These are phyloP conservation scores for Harpagus bidentatus DNA, from an alignment of 2,113 vertebrate species.

Conservation along the genomic window DNA sequence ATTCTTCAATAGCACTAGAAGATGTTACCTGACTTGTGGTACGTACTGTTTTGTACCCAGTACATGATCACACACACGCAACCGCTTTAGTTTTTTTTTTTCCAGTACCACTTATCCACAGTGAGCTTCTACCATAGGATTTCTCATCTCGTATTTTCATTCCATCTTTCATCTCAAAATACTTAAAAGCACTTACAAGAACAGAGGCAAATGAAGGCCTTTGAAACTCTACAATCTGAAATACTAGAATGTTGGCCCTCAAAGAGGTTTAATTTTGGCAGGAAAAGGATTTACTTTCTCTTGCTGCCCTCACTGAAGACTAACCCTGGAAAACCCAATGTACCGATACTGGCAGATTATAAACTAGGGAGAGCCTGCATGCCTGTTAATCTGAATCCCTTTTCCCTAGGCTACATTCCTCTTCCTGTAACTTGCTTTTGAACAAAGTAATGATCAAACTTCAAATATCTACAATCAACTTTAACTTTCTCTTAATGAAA, in stretches of 20 bases:
- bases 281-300: not conserved
- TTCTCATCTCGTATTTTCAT: not conserved
- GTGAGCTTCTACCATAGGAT: not conserved
- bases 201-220: not conserved
- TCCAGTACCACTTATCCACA: not conserved
- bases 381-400: not conserved
- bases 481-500: conserved; percentile 9
- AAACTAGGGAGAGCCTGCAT: not conserved
- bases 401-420: not conserved
- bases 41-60: not conserved
- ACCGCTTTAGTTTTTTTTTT: not conserved
- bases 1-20: not conserved
- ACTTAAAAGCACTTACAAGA: not conserved
- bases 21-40: not conserved
- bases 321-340: not conserved
- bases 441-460: not conserved
- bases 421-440: not conserved
- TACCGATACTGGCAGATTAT: not conserved
- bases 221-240: not conserved
- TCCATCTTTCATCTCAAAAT: not conserved
- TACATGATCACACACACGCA: not conserved
- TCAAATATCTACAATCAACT: not conserved
- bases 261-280: not conserved
- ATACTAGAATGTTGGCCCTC: not conserved
- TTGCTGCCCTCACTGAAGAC: not conserved